A percentile compares a stretch with the other conserved stretches of the same genome.
phyloP scores from a whole-genome alignment of 2,113 vertebrate genomes.

The Nibea albiflora region DNA sequence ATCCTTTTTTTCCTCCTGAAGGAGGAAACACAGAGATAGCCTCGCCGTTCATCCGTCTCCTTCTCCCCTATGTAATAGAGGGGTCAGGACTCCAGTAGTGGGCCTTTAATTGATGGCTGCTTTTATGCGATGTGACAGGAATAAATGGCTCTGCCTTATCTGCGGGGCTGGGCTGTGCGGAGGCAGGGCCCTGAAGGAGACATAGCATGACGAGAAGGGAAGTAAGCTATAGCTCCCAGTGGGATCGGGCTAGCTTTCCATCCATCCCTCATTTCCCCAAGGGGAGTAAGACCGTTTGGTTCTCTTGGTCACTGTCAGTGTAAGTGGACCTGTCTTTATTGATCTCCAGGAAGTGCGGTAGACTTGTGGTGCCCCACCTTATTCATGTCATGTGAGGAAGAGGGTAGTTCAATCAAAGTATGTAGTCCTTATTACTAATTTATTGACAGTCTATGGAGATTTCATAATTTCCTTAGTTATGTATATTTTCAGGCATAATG shows the following conservation, averaged over 20 bases:
- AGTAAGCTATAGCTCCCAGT: constrained; percentile 69
- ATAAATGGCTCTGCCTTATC: constrained; percentile 76
- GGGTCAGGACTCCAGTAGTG: constrained; percentile 73
- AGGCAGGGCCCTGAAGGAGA: constrained; percentile 54
- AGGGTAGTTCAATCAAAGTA: not conserved
- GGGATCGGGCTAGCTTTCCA: constrained; percentile 47
- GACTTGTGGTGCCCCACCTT: constrained; percentile 1
- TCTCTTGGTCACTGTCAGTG: constrained; percentile 55
- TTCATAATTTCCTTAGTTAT: not conserved
- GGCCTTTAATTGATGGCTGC: constrained; percentile 79
- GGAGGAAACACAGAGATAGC: constrained; percentile 64
- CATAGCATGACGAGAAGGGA: constrained; percentile 59
- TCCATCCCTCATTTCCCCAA: constrained; percentile 29
- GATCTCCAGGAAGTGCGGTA: constrained; percentile 58
- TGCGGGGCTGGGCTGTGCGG: constrained; percentile 36
- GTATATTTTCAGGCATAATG: not conserved
- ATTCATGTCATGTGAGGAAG: constrained; percentile 5
- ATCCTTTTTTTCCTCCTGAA: constrained; percentile 40
- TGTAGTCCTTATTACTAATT: not conserved
- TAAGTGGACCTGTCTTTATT: constrained; percentile 64
- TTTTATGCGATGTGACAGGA: constrained; percentile 79
- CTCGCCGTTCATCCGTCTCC: constrained; percentile 65
- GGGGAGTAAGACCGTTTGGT: constrained; percentile 41
- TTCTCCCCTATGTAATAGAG: constrained; percentile 70
- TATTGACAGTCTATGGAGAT: not conserved